phyloP scores from a whole-genome alignment of 2,888 invertebrate genomes.

The Ennomos erosarius region DNA sequence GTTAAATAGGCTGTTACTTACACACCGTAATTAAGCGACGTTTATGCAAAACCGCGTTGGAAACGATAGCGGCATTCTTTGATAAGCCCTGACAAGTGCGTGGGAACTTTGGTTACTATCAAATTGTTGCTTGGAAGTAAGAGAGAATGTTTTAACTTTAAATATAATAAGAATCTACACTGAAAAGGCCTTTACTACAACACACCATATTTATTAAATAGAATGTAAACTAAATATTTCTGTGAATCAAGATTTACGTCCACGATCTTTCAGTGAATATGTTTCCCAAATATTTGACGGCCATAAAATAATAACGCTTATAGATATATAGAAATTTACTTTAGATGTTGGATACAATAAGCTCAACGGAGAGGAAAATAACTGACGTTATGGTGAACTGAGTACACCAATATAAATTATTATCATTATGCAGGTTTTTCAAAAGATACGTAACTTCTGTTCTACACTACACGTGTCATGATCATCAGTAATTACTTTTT shows the following conservation, averaged over 20 bases:
- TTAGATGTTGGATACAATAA: slow-evolving; percentile 9
- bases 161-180: too few species aligned
- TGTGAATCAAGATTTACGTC: too few species aligned
- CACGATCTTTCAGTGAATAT: too few species aligned
- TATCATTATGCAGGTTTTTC: too few species aligned
- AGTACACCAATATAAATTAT: not conserved
- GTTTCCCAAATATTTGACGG: slow-evolving; percentile 1
- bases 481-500: too few species aligned
- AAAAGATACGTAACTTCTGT: too few species aligned
- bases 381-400: slow-evolving; percentile 7
- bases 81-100: slow-evolving; percentile 20
- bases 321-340: not conserved
- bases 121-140: slow-evolving; percentile 11
- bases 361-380: slow-evolving; percentile 12
- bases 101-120: slow-evolving; percentile 26
- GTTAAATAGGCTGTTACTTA: slow-evolving; percentile 40
- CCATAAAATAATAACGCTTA: slow-evolving; percentile 2
- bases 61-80: slow-evolving; percentile 29
- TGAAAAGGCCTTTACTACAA: too few species aligned
- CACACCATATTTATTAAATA: too few species aligned
- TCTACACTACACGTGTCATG: too few species aligned
- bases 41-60: slow-evolving; percentile 31
- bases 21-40: slow-evolving; percentile 38
- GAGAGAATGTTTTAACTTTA: not conserved
- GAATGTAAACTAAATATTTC: too few species aligned